Evolutionary conservation across 2,113 vertebrate genomes (phyloP).

Genomic region (Embiotoca jacksoni): DNA sequence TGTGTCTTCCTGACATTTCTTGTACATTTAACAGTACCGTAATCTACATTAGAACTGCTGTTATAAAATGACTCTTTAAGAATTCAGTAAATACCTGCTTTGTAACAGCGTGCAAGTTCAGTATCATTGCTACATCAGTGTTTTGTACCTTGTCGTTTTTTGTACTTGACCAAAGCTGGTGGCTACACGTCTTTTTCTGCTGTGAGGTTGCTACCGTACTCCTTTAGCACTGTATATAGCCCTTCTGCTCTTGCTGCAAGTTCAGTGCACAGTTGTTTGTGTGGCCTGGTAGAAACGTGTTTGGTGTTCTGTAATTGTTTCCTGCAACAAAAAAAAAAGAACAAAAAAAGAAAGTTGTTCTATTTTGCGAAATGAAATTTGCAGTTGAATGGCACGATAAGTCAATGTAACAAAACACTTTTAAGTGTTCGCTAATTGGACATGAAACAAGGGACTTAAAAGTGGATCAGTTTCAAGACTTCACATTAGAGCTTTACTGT

Average conservation of each 20-base stretch:
- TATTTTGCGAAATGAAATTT: constrained; percentile 40
- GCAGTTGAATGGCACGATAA: constrained; percentile 24
- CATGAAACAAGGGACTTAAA: constrained; percentile 31
- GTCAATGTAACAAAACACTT: constrained; percentile 29
- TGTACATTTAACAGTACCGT: constrained; percentile 31
- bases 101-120: constrained; percentile 50
- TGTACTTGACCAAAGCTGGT: constrained; percentile 62
- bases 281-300: constrained; percentile 43
- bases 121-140: constrained; percentile 61
- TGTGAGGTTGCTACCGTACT: constrained; percentile 51
- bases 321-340: not conserved
- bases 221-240: constrained; percentile 67
- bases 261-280: constrained; percentile 67
- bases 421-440: constrained; percentile 30
- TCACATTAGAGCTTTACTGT: constrained; percentile 34
- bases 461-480: constrained; percentile 22
- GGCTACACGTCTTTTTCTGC: constrained; percentile 51
- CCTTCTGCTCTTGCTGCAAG: constrained; percentile 72
- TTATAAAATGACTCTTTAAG: constrained; percentile 39
- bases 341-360: not conserved
- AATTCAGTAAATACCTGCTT: constrained; percentile 49
- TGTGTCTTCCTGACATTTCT: constrained; percentile 49
- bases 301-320: constrained; percentile 20
- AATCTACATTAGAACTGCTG: constrained; percentile 44
- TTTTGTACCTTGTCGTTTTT: constrained; percentile 12